Evolutionary conservation across 2,888 invertebrate genomes (phyloP).

Genomic region (Rhimphoctona megacephalus): DNA sequence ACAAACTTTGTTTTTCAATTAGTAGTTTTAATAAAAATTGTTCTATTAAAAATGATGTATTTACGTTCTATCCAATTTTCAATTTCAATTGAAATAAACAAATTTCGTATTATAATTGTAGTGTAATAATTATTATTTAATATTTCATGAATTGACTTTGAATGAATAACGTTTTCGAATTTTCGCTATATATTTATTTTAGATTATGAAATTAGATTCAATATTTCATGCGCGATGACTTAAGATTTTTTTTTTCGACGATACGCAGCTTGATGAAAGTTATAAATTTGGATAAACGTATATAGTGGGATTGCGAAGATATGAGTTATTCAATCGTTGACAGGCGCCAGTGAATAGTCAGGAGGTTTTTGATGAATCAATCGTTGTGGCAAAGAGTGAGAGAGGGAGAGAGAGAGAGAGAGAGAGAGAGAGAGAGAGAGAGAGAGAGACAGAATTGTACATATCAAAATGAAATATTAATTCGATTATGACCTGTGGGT

Average conservation of each 20-base stretch:
- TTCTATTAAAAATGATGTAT: no score
- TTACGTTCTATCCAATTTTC: no score
- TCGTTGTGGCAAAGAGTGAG: neutral
- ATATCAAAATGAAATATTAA: constrained; percentile 63
- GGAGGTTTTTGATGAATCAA: constrained; percentile 54
- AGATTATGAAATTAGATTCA: neutral
- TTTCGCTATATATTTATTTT: neutral
- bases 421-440: neutral
- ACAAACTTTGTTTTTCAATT: neutral
- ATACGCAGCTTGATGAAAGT: neutral
- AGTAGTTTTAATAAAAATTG: no score
- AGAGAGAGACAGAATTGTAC: neutral
- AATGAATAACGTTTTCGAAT: neutral
- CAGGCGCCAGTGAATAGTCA: neutral
- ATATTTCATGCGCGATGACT: neutral
- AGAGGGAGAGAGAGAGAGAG: neutral
- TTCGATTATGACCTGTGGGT: constrained; percentile 55
- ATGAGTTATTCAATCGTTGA: constrained; percentile 17
- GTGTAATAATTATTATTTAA: no score
- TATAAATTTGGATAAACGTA: neutral
- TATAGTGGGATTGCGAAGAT: neutral
- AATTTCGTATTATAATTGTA: no score
- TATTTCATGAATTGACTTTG: no score
- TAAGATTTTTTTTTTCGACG: neutral
- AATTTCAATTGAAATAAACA: no score